A percentile compares a stretch with the other conserved stretches of the same genome.
These are phyloP conservation scores for Lithophane semibrunnea DNA, from an alignment of 2,888 invertebrate genomes.

Conservation along the genomic window DNA sequence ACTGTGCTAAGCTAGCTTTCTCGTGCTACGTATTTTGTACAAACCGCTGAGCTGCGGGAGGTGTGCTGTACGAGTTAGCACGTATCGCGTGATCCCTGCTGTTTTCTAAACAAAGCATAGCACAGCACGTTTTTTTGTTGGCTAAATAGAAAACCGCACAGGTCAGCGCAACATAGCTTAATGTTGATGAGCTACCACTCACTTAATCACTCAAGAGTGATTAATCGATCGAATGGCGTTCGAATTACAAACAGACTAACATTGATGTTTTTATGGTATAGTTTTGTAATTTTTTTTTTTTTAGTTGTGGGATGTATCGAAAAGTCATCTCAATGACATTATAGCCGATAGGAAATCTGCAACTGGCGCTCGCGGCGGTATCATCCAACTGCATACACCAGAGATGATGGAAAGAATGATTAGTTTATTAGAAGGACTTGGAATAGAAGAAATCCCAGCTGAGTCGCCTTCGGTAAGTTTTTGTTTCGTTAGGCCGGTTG, in stretches of 20 bases:
- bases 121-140: not conserved
- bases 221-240: not conserved
- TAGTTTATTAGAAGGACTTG: not conserved
- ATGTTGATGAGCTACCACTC: not conserved
- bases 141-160: not conserved
- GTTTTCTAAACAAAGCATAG: not conserved
- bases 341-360: not conserved
- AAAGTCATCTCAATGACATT: not conserved
- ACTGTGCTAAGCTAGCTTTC: not conserved
- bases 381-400: not conserved
- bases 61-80: not conserved
- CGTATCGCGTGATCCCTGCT: not conserved
- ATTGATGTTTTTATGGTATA: not conserved
- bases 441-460: not conserved
- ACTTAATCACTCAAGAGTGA: too few relatives aligned
- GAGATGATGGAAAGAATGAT: not conserved
- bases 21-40: not conserved
- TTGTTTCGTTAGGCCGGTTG: not conserved
- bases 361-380: not conserved
- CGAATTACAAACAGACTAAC: not conserved
- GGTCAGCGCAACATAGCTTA: not conserved
- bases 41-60: not conserved
- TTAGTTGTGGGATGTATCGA: not conserved
- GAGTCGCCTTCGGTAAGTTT: not conserved
- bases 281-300: not conserved